phyloP scores from a whole-genome alignment of 2,888 invertebrate species.

The Apamea sordens region DNA sequence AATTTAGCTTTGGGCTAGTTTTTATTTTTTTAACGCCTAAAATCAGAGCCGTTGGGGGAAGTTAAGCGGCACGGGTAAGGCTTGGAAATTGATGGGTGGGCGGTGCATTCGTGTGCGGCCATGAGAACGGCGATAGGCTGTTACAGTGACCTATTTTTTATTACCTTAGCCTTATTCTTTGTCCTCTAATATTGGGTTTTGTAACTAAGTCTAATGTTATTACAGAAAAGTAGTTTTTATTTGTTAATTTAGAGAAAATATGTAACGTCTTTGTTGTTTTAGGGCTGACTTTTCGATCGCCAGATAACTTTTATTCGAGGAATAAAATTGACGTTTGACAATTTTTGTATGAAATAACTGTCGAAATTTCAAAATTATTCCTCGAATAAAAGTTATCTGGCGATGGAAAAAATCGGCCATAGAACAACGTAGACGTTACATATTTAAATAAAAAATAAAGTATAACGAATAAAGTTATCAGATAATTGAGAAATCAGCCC shows the following conservation, averaged over 20 bases:
- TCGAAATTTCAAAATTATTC: no score
- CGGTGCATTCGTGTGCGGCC: slow-evolving; percentile 34
- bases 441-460: no score
- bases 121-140: slow-evolving; percentile 24
- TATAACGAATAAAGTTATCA: no score
- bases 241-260: background rate
- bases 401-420: no score
- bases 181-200: slow-evolving; percentile 12
- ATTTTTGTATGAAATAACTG: no score
- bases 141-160: slow-evolving; percentile 28
- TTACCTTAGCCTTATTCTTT: slow-evolving; percentile 37
- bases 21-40: slow-evolving; percentile 69
- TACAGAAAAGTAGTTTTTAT: background rate
- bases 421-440: no score
- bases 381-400: no score
- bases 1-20: slow-evolving; percentile 78
- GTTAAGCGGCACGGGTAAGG: slow-evolving; percentile 50
- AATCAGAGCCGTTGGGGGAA: slow-evolving; percentile 10
- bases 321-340: no score
- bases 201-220: background rate
- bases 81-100: slow-evolving; percentile 60
- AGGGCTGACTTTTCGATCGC: no score
- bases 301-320: no score
- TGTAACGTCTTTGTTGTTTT: background rate
- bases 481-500: no score